These are phyloP conservation scores for Dromius quadrimaculatus DNA, from an alignment of 2,888 invertebrate genomes.

Conservation along the genomic window DNA sequence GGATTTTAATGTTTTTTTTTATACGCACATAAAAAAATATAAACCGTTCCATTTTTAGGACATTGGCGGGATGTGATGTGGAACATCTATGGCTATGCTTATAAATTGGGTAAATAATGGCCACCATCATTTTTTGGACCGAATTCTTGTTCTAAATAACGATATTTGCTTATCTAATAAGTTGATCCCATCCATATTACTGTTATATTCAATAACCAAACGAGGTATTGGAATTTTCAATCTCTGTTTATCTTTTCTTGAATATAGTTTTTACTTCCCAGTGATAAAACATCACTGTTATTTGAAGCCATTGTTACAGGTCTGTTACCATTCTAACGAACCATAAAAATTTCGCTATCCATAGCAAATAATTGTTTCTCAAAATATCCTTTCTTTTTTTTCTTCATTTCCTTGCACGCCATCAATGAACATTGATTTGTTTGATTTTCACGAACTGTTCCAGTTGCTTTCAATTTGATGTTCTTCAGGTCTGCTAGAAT, in stretches of 20 bases:
- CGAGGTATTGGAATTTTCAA: constrained; percentile 29
- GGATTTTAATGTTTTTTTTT: background rate
- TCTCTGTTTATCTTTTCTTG: constrained; percentile 19
- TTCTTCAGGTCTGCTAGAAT: constrained; percentile 15
- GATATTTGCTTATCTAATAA: constrained; percentile 47
- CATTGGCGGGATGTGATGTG: constrained; percentile 17
- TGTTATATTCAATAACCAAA: constrained; percentile 36
- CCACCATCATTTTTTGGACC: constrained; percentile 51
- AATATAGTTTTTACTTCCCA: constrained; percentile 17
- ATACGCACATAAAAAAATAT: background rate
- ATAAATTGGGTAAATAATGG: constrained; percentile 51
- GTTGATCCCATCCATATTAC: constrained; percentile 48
- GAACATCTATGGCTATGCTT: constrained; percentile 47
- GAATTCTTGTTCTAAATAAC: constrained; percentile 41
- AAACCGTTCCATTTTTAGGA: constrained; percentile 12
- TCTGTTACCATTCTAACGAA: constrained; percentile 50
- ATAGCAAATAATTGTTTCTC: constrained; percentile 49
- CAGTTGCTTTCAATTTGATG: constrained; percentile 49
- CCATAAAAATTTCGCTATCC: constrained; percentile 42
- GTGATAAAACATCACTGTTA: constrained; percentile 37
- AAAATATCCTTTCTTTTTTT: constrained; percentile 51
- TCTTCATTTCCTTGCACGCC: constrained; percentile 43
- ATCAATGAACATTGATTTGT: constrained; percentile 43
- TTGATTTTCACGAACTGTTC: constrained; percentile 47
- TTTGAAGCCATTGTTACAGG: constrained; percentile 25